Conservation (phyloP, 2,888 invertebrate genomes). For the Entomobrya multifasciata region DNA sequence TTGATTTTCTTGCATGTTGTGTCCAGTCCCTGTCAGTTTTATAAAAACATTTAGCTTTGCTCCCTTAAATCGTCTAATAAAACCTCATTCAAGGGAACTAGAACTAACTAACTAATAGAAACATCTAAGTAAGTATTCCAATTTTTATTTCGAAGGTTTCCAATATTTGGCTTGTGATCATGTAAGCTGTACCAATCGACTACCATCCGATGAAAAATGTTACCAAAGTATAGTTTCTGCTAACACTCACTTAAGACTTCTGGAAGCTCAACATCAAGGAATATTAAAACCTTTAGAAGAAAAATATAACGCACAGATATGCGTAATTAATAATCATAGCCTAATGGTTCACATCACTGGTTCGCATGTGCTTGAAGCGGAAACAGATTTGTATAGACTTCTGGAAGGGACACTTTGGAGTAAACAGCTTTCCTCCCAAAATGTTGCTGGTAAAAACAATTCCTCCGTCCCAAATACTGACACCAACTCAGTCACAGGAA, state of each 20-base stretch:
- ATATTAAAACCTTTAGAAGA: slow-evolving; percentile 38
- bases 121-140: too few species aligned
- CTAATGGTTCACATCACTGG: slow-evolving; percentile 62
- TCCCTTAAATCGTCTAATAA: too few species aligned
- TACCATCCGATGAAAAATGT: slow-evolving; percentile 12
- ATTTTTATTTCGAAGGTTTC: not conserved
- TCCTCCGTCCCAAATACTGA: too few species aligned
- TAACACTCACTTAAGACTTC: slow-evolving; percentile 40
- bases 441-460: too few species aligned
- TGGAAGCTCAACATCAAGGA: slow-evolving; percentile 40
- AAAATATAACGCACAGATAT: slow-evolving; percentile 46
- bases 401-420: slow-evolving; percentile 21
- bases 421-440: too few species aligned
- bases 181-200: slow-evolving; percentile 11
- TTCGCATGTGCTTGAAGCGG: slow-evolving; percentile 17
- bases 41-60: too few species aligned
- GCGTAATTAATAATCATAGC: slow-evolving; percentile 39
- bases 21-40: too few species aligned
- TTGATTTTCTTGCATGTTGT: too few species aligned
- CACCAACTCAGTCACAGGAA: too few species aligned
- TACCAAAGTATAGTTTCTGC: slow-evolving; percentile 12
- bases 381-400: slow-evolving; percentile 47
- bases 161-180: not conserved
- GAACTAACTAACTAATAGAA: too few species aligned
- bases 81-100: too few species aligned